phyloP scores from a whole-genome alignment of 2,797 vertebrate genomes.

The Podarcis lilfordi region DNA sequence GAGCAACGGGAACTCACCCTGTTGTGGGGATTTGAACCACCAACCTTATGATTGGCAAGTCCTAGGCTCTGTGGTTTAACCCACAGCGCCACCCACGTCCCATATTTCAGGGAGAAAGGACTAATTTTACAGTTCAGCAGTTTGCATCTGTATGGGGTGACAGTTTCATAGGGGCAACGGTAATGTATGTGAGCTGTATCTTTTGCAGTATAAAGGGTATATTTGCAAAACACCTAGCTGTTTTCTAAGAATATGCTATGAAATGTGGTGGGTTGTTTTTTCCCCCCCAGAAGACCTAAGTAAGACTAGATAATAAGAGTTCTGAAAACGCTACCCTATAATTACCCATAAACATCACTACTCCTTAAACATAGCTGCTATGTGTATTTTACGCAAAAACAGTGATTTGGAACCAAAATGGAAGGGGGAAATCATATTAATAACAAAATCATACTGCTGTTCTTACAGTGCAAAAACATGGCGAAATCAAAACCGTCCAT shows the following conservation, averaged over 20 bases:
- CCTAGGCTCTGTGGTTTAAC: no score
- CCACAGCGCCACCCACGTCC: no score
- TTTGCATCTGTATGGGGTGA: not conserved
- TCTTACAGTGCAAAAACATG: conserved; percentile 37
- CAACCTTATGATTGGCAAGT: no score
- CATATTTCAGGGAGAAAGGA: not conserved
- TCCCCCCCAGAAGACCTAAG: not conserved
- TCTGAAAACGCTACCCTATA: conserved; percentile 7
- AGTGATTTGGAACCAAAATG: conserved; percentile 32
- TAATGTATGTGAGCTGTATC: not conserved
- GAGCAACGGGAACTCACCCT: no score
- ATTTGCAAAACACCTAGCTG: not conserved
- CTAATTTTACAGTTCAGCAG: not conserved
- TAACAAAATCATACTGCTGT: conserved; percentile 30
- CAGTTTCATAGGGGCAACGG: not conserved
- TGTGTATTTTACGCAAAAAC: conserved; percentile 9
- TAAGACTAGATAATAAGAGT: conserved; percentile 15
- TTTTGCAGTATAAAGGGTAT: not conserved
- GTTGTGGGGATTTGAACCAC: no score
- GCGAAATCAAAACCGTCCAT: conserved; percentile 41
- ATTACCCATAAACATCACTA: conserved; percentile 19
- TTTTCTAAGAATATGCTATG: not conserved
- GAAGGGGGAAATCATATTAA: conserved; percentile 35
- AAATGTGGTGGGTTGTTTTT: not conserved
- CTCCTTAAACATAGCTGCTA: conserved; percentile 14